These are phyloP conservation scores for Machaerirhynchus nigripectus DNA, from an alignment of 2,113 vertebrate genomes.

Conservation along the genomic window DNA sequence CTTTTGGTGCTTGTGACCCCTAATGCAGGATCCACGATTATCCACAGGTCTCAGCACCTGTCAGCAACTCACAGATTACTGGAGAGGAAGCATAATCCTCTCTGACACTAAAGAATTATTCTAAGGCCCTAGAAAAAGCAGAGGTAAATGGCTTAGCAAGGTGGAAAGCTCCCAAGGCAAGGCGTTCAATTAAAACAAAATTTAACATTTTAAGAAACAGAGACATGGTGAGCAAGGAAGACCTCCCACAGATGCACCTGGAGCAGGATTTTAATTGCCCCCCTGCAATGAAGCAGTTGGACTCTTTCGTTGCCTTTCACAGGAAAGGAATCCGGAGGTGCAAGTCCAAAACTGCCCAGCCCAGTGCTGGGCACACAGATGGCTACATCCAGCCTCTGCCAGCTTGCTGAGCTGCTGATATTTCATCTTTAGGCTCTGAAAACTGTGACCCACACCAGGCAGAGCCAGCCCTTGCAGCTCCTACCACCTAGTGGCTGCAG, in stretches of 20 bases:
- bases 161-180: background rate
- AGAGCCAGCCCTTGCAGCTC: conserved; percentile 11
- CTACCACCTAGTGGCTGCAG: conserved; percentile 58
- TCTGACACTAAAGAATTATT: background rate
- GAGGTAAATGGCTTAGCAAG: background rate
- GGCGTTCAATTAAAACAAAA: background rate
- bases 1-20: background rate
- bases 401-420: background rate
- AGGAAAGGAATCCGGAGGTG: background rate
- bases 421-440: background rate
- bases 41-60: background rate
- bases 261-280: background rate
- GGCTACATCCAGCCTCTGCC: background rate
- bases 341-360: background rate
- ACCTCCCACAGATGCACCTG: background rate
- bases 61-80: conserved; percentile 12
- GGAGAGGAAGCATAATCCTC: background rate
- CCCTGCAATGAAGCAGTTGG: background rate
- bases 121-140: background rate
- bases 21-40: background rate
- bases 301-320: background rate
- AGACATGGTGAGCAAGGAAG: background rate
- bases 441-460: background rate
- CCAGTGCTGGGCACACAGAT: background rate
- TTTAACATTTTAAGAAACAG: background rate